These are phyloP conservation scores for Hirudo medicinalis DNA, from an alignment of 1,140 invertebrate genomes.

Conservation along the genomic window DNA sequence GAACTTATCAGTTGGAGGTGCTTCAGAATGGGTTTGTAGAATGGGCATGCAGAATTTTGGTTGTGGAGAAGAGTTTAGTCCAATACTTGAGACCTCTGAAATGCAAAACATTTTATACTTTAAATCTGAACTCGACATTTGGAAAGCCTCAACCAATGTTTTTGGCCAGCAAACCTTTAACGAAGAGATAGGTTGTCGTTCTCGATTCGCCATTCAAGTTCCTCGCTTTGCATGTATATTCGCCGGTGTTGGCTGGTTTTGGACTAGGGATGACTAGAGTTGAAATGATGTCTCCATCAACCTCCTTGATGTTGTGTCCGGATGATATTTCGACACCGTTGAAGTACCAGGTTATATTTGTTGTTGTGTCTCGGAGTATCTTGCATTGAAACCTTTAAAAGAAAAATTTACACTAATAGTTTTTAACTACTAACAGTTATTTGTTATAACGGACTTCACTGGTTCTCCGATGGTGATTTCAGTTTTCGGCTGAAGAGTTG, in stretches of 20 bases:
- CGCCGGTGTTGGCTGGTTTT: conserved; percentile 48
- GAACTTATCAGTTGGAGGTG: neutral
- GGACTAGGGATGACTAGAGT: conserved; percentile 34
- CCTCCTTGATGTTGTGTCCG: conserved; percentile 2
- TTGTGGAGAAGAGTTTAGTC: neutral
- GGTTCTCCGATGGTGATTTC: neutral
- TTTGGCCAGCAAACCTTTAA: conserved; percentile 28
- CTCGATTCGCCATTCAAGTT: conserved; percentile 77
- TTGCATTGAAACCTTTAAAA: conserved; percentile 3
- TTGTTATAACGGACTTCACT: neutral
- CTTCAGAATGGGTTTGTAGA: neutral
- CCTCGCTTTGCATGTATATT: conserved; percentile 79
- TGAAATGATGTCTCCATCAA: conserved; percentile 30
- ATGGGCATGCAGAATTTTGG: conserved; percentile 6
- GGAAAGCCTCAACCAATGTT: neutral
- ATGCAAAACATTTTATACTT: too few species aligned
- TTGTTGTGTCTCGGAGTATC: neutral
- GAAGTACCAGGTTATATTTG: conserved; percentile 2
- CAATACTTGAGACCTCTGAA: too few species aligned
- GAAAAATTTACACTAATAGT: too few species aligned
- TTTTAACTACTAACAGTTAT: too few species aligned
- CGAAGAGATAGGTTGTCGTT: conserved; percentile 60
- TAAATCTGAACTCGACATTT: neutral
- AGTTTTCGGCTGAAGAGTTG: conserved; percentile 3
- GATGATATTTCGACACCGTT: conserved; percentile 11